phyloP scores from a whole-genome alignment of 2,888 invertebrate genomes.

The Helicoverpa assulta region DNA sequence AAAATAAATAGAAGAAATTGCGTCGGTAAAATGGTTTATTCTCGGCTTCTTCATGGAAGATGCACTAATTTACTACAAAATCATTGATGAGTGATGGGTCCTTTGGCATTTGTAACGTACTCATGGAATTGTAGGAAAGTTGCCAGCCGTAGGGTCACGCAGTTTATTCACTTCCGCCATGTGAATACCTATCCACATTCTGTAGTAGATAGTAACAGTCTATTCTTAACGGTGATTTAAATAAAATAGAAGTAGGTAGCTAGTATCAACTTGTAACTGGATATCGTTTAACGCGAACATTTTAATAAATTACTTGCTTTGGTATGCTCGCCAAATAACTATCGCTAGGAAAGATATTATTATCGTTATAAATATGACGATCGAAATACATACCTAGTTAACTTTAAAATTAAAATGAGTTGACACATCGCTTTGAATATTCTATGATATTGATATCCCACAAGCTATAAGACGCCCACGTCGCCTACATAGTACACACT shows the following conservation, averaged over 20 bases:
- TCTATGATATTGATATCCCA: neutral
- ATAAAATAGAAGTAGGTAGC: neutral
- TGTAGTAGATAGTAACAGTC: neutral
- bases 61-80: conserved; percentile 44
- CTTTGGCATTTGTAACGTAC: conserved; percentile 53
- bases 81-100: conserved; percentile 53
- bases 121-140: conserved; percentile 36
- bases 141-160: conserved; percentile 38
- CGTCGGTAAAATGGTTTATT: conserved; percentile 49
- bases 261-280: neutral
- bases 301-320: neutral
- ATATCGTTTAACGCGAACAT: neutral
- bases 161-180: conserved; percentile 49
- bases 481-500: too few species aligned
- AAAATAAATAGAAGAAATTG: conserved; percentile 58
- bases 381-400: conserved; percentile 6
- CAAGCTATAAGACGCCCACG: too few species aligned
- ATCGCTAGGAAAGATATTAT: neutral
- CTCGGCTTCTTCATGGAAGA: conserved; percentile 44
- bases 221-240: neutral
- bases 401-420: neutral
- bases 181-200: conserved; percentile 15
- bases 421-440: neutral
- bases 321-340: conserved; percentile 4
- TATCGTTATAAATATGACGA: neutral